Base-by-base conservation (phyloP, 2,797 vertebrate species). In the Epinephelus malabaricus region DNA sequence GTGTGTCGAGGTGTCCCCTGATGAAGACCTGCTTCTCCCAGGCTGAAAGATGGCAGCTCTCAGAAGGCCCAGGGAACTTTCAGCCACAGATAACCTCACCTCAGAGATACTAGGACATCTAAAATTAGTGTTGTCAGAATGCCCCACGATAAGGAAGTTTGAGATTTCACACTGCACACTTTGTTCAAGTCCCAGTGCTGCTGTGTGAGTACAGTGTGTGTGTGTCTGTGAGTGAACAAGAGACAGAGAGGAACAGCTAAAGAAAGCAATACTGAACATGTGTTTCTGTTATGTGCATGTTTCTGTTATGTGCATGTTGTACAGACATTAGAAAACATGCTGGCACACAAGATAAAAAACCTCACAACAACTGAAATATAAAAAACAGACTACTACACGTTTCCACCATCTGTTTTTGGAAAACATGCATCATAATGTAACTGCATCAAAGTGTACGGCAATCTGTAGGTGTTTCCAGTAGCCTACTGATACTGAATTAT, bases 71-170 rank as follows among this genome's bases (percentile, higher is more conserved):
- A 49, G 76, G 69, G 82, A 75, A 46, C 84, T 54, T 69, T 69
- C 69, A 70, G 73, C 23, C 49, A 62, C 80, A 86, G 91, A 94
- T 94, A 94, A 87, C 59, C 73, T 81, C 76, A 51, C 68, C 69
- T 74, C 59, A 79, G 76, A 91, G 92, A 94, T 90, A 91, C 66
- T 13, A 4, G 10, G n/a, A 79, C 19, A 68, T 89, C 92, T 94
- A 94, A 94, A 93, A 88, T 94, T 94, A 95, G 94, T 87, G 83
- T 89, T 82, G 69, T 72, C 61, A 78, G 83, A 89, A 86, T 79
- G 79, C 78, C 78, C 46, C 46, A 7, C 0, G 91, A 94, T 94
- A 92, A 92, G 82, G 78, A 67, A 73, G 78, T 77, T 66, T 75
- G 55, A 89, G 81, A 79, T 86, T 90, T 93, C 84, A 89, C 91